Percentiles rank a stretch among this genome's conserved stretches.
Conservation (phyloP, 2,113 vertebrate species). For the Forbesichthys papilliferus region DNA sequence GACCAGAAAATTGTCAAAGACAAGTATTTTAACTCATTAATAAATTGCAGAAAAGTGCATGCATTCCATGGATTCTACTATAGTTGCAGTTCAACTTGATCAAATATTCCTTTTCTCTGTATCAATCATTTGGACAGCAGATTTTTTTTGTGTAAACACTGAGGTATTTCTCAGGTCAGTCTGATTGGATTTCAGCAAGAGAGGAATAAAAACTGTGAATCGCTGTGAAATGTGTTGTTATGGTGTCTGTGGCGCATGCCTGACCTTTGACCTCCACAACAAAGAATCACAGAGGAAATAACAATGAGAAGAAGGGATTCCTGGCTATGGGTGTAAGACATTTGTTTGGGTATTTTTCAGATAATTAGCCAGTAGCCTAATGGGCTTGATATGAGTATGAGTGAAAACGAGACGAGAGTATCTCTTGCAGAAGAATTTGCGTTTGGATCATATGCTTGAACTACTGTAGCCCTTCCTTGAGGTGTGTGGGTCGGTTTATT, state of each 20-base stretch:
- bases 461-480: constrained; percentile 2
- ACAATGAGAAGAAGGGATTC: constrained; percentile 28
- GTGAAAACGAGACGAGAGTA: neutral
- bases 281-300: constrained; percentile 24
- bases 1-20: too few species aligned
- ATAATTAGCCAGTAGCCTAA: neutral
- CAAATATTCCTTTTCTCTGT: constrained; percentile 28
- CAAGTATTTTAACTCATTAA: too few species aligned
- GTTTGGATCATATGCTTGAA: constrained; percentile 2
- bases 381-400: neutral
- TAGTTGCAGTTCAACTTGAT: constrained; percentile 21
- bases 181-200: constrained; percentile 48
- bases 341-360: neutral
- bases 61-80: constrained; percentile 25
- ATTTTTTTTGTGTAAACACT: constrained; percentile 28
- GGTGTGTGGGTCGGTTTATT: neutral
- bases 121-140: constrained; percentile 24
- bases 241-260: constrained; percentile 28
- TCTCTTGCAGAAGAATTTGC: constrained; percentile 2
- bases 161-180: constrained; percentile 36
- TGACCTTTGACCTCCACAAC: constrained; percentile 38
- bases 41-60: constrained; percentile 40
- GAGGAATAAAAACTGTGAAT: constrained; percentile 34
- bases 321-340: constrained; percentile 9
- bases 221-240: constrained; percentile 11